These are phyloP conservation scores for Sorex fumeus DNA, from an alignment of 2,113 vertebrate species.

Conservation along the genomic window DNA sequence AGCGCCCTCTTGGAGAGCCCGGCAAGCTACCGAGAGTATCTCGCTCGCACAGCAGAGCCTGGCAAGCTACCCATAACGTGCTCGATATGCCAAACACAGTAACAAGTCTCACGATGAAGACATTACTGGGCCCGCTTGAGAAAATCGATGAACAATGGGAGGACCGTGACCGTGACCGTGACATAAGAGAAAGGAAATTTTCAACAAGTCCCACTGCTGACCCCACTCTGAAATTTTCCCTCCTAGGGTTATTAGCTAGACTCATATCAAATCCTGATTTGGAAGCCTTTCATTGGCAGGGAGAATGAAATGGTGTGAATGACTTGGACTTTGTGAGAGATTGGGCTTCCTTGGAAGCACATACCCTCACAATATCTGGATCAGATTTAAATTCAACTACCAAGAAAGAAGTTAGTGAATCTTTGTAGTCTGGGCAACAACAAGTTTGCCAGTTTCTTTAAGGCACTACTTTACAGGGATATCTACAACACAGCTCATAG, in stretches of 20 bases:
- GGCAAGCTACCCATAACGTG: too few species aligned
- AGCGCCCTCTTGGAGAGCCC: too few species aligned
- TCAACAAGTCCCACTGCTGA: slow-evolving; percentile 11
- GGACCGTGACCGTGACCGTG: too few species aligned
- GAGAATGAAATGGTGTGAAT: background rate
- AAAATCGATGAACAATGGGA: too few species aligned
- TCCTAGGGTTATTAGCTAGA: slow-evolving; percentile 4
- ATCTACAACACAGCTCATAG: background rate
- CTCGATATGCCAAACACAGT: too few species aligned
- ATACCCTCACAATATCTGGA: background rate
- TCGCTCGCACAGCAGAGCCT: too few species aligned
- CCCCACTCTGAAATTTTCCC: background rate
- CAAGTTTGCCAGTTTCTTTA: background rate
- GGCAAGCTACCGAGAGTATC: too few species aligned
- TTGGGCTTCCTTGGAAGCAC: background rate
- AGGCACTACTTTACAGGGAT: background rate
- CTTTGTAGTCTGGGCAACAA: background rate
- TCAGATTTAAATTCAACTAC: slow-evolving; percentile 33
- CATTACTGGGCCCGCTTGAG: too few species aligned
- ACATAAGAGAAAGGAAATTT: slow-evolving; percentile 28
- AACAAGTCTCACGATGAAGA: too few species aligned
- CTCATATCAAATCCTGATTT: background rate
- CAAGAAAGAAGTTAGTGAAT: background rate
- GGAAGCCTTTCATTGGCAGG: background rate
- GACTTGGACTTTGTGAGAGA: background rate